Base-by-base conservation (phyloP, 35 echinoderm and acorn worm species). In the Ophioderma brevispina region DNA sequence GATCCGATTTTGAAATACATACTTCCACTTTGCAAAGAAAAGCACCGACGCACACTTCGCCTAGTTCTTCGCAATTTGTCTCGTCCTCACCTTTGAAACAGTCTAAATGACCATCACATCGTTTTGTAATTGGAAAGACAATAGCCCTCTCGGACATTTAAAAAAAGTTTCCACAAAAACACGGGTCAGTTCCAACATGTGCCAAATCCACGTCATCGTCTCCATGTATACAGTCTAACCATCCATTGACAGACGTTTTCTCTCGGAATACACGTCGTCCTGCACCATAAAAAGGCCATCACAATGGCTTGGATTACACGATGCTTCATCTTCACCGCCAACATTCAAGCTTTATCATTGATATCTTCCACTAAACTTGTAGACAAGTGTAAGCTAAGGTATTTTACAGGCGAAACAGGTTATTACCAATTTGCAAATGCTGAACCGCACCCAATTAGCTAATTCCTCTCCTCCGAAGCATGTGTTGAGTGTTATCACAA, bases 391-490 rank as follows among this genome's bases (percentile, higher is more conserved):
- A 8, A 25, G 10, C 59, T 19, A 10, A 25, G 1, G 86, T 80
- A 83, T 82, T 38, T 83, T 35, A 64, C 92, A 93, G 28, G 37
- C 21, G 41, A 93, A 93, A 1, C 85, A n/a, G 35, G 13, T 70
- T 81, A 36, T 70, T 35, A 52, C 89, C n/a, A n/a, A 91, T 18
- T 36, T 10, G 36, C 36, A 39, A 2, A 39, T 32, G 23, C n/a
- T n/a, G 21, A 23, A 1, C 30, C 55, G 33, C 63, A 8, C 37
- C 87, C 81, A 41, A 59, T 80, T 0, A 40, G 31, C 36, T 93
- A 85, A 33, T n/a, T 93, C 92, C 38, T 88, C 79, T 3, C 92
- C 92, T 19, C 83, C 39, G 23, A 52, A 46, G 37, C 92, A 93
- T 52, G 88, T 46, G 34, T 81, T 42, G 10, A 43, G 32, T 10